Evolutionary conservation across 2,113 vertebrate genomes (phyloP).

Genomic region (Mionectes macconnelli): DNA sequence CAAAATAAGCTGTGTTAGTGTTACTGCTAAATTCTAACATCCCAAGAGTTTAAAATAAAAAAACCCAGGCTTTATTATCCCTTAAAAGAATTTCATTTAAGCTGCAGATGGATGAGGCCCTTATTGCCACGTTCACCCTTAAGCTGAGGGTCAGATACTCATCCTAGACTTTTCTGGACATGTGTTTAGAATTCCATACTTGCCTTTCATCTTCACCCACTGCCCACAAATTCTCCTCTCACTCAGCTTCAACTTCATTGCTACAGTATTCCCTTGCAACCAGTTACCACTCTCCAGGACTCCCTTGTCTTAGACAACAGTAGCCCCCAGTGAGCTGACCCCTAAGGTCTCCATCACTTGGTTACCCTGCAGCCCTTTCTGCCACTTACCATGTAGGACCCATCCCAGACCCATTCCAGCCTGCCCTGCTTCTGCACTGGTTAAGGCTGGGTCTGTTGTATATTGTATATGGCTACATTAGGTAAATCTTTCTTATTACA

Average conservation of each 20-base stretch:
- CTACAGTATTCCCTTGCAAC: not conserved
- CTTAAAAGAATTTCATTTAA: not conserved
- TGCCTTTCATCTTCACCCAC: not conserved
- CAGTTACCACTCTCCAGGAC: not conserved
- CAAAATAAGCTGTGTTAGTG: not conserved
- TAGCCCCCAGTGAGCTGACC: not conserved
- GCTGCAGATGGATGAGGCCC: not conserved
- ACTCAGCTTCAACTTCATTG: not conserved
- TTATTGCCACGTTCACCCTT: not conserved
- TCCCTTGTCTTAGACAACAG: not conserved
- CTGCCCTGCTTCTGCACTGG: not conserved
- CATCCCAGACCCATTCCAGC: not conserved
- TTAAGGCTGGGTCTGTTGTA: not conserved
- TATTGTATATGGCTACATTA: not conserved
- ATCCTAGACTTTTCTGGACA: not conserved
- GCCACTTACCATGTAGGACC: accelerated
- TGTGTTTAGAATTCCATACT: not conserved
- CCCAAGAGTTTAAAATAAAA: not conserved
- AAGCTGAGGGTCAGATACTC: not conserved
- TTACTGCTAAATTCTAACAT: not conserved
- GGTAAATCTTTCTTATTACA: not conserved
- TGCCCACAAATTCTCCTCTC: not conserved
- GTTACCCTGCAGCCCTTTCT: not conserved
- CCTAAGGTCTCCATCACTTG: not conserved
- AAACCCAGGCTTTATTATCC: not conserved